Conservation (phyloP, 2,888 invertebrate species). For the Liopterus haemorrhoidalis region DNA sequence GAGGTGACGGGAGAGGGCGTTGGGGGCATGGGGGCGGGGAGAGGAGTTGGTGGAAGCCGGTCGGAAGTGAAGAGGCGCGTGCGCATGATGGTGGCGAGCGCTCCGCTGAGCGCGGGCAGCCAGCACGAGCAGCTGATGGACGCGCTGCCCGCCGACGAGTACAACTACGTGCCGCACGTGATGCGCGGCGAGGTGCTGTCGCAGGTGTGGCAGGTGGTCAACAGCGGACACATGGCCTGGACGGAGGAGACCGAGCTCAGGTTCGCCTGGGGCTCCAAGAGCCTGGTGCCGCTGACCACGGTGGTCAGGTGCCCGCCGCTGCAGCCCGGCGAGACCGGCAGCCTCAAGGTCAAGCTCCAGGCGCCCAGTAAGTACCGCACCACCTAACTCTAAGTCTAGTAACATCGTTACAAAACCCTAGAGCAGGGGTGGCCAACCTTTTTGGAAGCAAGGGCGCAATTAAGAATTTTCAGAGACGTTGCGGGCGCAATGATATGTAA, state of each 20-base stretch:
- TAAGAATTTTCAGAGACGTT: no score
- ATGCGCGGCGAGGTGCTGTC: constrained; percentile 42
- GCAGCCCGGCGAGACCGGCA: constrained; percentile 42
- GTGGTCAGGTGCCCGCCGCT: constrained; percentile 41
- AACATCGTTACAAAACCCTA: no score
- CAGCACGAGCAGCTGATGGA: constrained; percentile 28
- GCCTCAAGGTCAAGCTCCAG: constrained; percentile 39
- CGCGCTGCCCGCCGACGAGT: constrained; percentile 26
- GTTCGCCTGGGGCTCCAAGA: constrained; percentile 45
- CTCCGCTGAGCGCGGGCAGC: background rate
- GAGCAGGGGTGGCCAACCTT: no score
- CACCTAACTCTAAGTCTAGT: no score
- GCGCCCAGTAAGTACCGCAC: constrained; percentile 41
- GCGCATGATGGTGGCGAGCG: no score
- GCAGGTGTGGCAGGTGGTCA: constrained; percentile 44
- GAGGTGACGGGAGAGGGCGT: constrained; percentile 34
- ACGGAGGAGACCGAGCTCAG: constrained; percentile 42
- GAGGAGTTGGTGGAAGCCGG: no score
- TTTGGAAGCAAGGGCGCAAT: no score
- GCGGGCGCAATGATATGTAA: no score
- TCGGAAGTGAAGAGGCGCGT: no score
- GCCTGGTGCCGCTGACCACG: constrained; percentile 39
- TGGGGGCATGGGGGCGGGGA: no score
- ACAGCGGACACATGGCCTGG: constrained; percentile 43
- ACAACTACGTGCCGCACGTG: constrained; percentile 34